phyloP scores from a whole-genome alignment of 2,888 invertebrate species.

The Ariolimax columbianus region DNA sequence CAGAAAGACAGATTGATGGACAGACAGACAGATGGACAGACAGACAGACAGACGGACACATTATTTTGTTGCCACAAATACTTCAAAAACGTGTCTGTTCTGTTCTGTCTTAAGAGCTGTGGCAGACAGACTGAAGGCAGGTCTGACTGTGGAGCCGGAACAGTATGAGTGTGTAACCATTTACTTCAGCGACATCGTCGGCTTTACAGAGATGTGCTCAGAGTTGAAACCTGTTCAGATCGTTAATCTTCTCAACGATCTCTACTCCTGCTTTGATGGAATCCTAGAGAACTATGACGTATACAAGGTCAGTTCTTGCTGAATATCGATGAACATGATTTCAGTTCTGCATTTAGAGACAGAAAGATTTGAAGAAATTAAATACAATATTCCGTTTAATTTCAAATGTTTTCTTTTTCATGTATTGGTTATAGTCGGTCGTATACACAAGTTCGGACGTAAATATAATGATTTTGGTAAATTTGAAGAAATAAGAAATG shows the following conservation, averaged over 20 bases:
- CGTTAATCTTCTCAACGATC: slow-evolving; percentile 67
- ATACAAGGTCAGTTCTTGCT: slow-evolving; percentile 62
- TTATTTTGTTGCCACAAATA: too few relatives aligned
- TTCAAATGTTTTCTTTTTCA: too few relatives aligned
- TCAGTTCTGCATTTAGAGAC: background rate
- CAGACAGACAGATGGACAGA: too few relatives aligned
- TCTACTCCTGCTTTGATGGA: slow-evolving; percentile 69
- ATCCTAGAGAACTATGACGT: slow-evolving; percentile 68
- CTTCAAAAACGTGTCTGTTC: background rate
- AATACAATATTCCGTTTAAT: too few relatives aligned
- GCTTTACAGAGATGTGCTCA: slow-evolving; percentile 64
- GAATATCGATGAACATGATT: background rate
- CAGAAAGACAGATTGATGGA: too few relatives aligned
- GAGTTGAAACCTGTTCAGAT: slow-evolving; percentile 64
- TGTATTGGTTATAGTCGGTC: too few relatives aligned
- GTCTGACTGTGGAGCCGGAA: slow-evolving; percentile 92
- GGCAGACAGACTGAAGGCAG: slow-evolving; percentile 92
- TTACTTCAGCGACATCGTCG: slow-evolving; percentile 89
- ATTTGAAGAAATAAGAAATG: too few relatives aligned
- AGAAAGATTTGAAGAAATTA: too few relatives aligned
- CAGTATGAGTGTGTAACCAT: slow-evolving; percentile 93
- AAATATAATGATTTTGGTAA: too few relatives aligned
- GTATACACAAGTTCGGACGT: too few relatives aligned
- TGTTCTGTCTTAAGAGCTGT: slow-evolving; percentile 76
- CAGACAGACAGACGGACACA: too few relatives aligned